Base-by-base conservation (phyloP, 2,113 vertebrate species). In the Tiliqua scincoides region DNA sequence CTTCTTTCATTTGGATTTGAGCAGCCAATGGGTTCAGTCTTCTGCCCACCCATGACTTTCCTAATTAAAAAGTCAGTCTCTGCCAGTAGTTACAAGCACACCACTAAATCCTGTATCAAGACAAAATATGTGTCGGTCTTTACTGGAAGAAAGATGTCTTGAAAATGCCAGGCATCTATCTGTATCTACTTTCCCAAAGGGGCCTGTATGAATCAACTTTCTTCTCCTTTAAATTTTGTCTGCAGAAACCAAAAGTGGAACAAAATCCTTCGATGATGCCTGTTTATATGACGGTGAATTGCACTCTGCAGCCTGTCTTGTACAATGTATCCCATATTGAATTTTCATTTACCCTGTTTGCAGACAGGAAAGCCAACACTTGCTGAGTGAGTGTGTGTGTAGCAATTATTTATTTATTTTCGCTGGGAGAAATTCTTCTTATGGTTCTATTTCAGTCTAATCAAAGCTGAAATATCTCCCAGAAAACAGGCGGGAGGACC, bases 341-440 rank as follows among this genome's bases (percentile, higher is more conserved):
- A 61, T 59, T 84, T 72, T 84, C 76, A 80, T 79, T 84, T 79
- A 43, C 27, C 59, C 27, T 57, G 59, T 72, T 72, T 72, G 23
- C n/a, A 79, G 68, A 59, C 32, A n/a, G 48, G 67, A 79, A 84
- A 84, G 76, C 32, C 43, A 54, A 61, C 43, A 67, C 43, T 74
- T 12, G 21, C 37, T 48, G 74, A 72, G 8, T 48, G 43, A 5
- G 43, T 48, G 43, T 48, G 43, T 48, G 43, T 48, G 43, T 48
- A 48, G 80, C 52, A 35, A 48, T 32, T 75, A 37, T 40, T 3
- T 6, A 21, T 61, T n/a, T 23, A 59, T 74, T 59, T 78, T 88
- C 17, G 2, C 48, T 48, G 18, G 23, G 35, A 35, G 43, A 80
- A 80, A 59, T 11, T 78, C 27, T 88, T 72, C 76, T 65, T 74